phyloP scores from a whole-genome alignment of 2,113 vertebrate species.

The Osmerus eperlanus region DNA sequence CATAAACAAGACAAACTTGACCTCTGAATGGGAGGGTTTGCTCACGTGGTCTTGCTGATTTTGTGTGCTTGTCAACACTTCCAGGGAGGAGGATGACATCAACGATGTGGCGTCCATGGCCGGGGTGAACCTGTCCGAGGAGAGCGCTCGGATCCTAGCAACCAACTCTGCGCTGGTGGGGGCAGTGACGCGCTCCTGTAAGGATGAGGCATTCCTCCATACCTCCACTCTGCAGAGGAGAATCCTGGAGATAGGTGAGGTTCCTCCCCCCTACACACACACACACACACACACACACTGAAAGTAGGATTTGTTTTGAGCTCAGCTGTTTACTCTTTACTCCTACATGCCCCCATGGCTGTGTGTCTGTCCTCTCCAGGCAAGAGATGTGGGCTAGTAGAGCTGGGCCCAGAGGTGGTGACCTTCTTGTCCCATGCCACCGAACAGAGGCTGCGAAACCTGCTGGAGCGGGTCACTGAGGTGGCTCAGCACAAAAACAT shows the following conservation, averaged over 20 bases:
- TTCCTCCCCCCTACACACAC: background rate
- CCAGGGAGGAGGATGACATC: conserved; percentile 95
- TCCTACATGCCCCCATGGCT: background rate
- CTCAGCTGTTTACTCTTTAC: background rate
- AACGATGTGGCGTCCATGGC: conserved; percentile 98
- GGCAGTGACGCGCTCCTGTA: conserved; percentile 89
- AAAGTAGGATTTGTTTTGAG: background rate
- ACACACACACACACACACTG: background rate
- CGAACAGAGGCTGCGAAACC: conserved; percentile 87
- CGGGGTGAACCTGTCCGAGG: conserved; percentile 93
- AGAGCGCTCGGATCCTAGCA: conserved; percentile 92
- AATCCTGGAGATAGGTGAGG: conserved; percentile 89
- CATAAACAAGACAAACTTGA: background rate
- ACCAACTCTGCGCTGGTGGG: conserved; percentile 94
- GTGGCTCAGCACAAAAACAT: conserved; percentile 92
- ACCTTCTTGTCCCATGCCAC: conserved; percentile 90
- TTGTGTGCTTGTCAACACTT: conserved; percentile 46
- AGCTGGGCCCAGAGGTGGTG: conserved; percentile 88
- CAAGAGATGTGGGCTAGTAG: conserved; percentile 86
- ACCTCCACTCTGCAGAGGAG: conserved; percentile 81
- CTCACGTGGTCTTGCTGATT: background rate
- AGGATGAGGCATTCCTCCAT: conserved; percentile 91
- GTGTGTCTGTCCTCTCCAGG: conserved; percentile 64
- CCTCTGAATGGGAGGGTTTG: background rate
- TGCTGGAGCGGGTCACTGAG: conserved; percentile 89